Evolutionary conservation across 2,113 vertebrate genomes (phyloP).

Genomic region (Phaethon lepturus): DNA sequence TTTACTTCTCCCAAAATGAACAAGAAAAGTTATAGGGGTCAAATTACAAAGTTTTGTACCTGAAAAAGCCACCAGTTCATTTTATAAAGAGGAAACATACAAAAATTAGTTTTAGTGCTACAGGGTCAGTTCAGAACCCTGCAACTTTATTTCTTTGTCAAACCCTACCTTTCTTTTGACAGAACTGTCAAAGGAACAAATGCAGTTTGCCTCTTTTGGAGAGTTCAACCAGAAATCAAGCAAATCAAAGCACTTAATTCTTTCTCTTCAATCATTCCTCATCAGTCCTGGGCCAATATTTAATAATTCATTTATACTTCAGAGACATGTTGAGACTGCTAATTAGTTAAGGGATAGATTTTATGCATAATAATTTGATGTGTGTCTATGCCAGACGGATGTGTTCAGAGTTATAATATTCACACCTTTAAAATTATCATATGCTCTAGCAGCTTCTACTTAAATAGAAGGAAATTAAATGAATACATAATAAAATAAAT

Average conservation of each 20-base stretch:
- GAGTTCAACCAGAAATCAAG: background rate
- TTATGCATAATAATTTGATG: background rate
- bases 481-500: background rate
- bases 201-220: background rate
- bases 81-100: background rate
- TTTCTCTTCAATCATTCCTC: slow-evolving; percentile 6
- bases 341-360: slow-evolving; percentile 8
- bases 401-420: background rate
- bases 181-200: background rate
- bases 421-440: background rate
- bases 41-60: background rate
- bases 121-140: background rate
- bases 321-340: slow-evolving; percentile 24
- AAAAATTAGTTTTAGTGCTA: background rate
- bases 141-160: background rate
- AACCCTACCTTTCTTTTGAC: background rate
- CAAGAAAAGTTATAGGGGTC: background rate
- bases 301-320: slow-evolving; percentile 50
- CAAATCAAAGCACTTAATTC: background rate
- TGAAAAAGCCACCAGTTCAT: background rate
- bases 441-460: background rate
- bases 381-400: background rate
- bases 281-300: background rate
- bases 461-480: background rate
- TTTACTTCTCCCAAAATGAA: background rate